These are phyloP conservation scores for Trachelus troglodyta DNA, from an alignment of 2,888 invertebrate genomes.

Conservation along the genomic window DNA sequence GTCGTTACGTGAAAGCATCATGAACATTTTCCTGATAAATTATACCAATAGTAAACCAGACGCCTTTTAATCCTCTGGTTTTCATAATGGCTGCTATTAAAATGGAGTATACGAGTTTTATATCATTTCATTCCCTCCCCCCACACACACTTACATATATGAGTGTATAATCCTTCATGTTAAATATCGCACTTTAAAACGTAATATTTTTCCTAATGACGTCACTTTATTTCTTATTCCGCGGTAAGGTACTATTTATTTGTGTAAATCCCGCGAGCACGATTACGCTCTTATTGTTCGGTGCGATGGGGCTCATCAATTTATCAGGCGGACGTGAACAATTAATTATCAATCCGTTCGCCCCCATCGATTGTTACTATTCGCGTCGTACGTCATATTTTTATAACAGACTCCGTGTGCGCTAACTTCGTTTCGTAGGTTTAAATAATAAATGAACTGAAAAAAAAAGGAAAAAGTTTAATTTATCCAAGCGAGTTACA, in stretches of 20 bases:
- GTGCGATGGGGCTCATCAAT: neutral
- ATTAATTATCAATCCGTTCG: slow-evolving; percentile 51
- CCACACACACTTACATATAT: too few species aligned
- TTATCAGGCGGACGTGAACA: slow-evolving; percentile 33
- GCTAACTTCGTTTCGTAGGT: neutral
- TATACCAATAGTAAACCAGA: neutral
- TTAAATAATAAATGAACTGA: neutral
- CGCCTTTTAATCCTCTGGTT: neutral
- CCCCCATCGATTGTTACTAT: slow-evolving; percentile 45
- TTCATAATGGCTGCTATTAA: neutral
- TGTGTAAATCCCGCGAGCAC: too few species aligned
- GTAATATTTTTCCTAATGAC: neutral
- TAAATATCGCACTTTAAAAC: neutral
- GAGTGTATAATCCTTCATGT: neutral
- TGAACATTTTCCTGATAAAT: neutral
- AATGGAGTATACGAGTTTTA: neutral
- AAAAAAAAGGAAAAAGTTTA: neutral
- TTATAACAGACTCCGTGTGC: slow-evolving; percentile 9
- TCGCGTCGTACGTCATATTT: slow-evolving; percentile 27
- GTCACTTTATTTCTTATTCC: too few species aligned
- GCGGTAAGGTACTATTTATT: too few species aligned
- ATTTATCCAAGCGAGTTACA: neutral
- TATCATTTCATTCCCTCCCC: too few species aligned
- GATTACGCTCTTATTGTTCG: too few species aligned
- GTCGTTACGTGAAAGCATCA: neutral